Evolutionary conservation across 92 coral and sea anemone genomes (phyloP).

Genomic region (Pocillopora grandis): DNA sequence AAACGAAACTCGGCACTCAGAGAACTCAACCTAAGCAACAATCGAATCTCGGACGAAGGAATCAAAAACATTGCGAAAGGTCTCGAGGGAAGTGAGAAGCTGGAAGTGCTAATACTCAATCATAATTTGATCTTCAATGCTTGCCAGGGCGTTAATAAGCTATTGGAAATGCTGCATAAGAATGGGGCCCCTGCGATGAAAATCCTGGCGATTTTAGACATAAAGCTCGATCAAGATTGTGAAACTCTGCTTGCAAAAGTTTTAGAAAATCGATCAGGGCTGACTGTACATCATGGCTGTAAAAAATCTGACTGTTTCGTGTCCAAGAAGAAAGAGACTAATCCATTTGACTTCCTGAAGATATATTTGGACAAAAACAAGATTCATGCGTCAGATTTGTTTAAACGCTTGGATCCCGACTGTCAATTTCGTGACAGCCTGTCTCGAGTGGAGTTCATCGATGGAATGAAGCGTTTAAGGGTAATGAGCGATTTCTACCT

Average conservation of each 20-base stretch:
- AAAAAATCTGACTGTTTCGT: slow-evolving; percentile 72
- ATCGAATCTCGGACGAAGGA: slow-evolving; percentile 73
- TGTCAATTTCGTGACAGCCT: slow-evolving; percentile 79
- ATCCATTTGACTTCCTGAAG: slow-evolving; percentile 75
- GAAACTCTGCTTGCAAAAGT: slow-evolving; percentile 47
- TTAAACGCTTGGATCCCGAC: slow-evolving; percentile 62
- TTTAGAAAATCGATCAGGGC: slow-evolving; percentile 44
- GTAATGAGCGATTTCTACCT: slow-evolving; percentile 72
- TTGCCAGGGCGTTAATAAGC: slow-evolving; percentile 48
- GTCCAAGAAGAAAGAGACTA: slow-evolving; percentile 60
- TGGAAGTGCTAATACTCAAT: slow-evolving; percentile 67
- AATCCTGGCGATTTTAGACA: slow-evolving; percentile 53
- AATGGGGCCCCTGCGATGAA: slow-evolving; percentile 41
- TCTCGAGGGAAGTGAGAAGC: slow-evolving; percentile 54
- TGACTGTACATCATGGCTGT: slow-evolving; percentile 72
- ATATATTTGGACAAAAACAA: slow-evolving; percentile 69
- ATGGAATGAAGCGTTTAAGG: slow-evolving; percentile 75
- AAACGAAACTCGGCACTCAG: slow-evolving; percentile 67
- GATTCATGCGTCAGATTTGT: slow-evolving; percentile 81
- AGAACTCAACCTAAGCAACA: slow-evolving; percentile 70
- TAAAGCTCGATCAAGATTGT: slow-evolving; percentile 58
- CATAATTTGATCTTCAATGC: slow-evolving; percentile 65
- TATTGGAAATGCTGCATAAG: slow-evolving; percentile 53
- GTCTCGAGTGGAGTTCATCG: slow-evolving; percentile 68
- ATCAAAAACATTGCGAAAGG: slow-evolving; percentile 67